Evolutionary conservation across 1,140 invertebrate species (phyloP).

Genomic region (Bombus confusus): DNA sequence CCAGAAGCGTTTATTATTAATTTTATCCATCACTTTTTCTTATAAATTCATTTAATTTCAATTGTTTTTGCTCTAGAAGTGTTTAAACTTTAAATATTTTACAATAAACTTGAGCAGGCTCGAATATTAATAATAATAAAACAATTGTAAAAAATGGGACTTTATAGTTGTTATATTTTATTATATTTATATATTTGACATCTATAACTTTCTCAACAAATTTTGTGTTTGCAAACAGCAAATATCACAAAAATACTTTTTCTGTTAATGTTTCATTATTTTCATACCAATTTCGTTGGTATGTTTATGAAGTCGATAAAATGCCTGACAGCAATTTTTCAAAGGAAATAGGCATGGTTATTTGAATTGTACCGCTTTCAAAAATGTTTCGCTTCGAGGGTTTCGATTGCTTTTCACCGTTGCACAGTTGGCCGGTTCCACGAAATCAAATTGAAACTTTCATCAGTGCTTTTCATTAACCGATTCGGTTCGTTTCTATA

Average conservation of each 20-base stretch:
- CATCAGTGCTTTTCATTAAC: conserved; percentile 33
- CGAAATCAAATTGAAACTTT: conserved; percentile 29
- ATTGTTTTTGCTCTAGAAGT: not conserved
- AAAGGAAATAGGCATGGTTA: not conserved
- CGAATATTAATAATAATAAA: too few species aligned
- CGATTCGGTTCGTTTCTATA: not conserved
- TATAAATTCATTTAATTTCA: not conserved
- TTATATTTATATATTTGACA: too few species aligned
- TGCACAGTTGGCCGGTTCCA: not conserved
- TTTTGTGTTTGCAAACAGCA: too few species aligned
- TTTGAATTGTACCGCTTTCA: not conserved
- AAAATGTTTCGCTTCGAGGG: not conserved
- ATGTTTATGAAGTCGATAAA: too few species aligned
- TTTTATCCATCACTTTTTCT: too few species aligned
- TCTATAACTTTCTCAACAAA: too few species aligned
- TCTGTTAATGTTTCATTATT: too few species aligned
- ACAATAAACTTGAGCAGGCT: too few species aligned
- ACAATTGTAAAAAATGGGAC: too few species aligned
- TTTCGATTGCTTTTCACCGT: conserved; percentile 18
- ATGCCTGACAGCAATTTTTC: not conserved
- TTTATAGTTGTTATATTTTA: too few species aligned
- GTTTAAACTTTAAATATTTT: not conserved
- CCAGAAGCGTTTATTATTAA: not conserved
- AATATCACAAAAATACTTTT: too few species aligned
- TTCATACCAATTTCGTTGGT: too few species aligned